Evolutionary conservation across 1,140 invertebrate genomes (phyloP).

Genomic region (Gonioctena quinquepunctata): DNA sequence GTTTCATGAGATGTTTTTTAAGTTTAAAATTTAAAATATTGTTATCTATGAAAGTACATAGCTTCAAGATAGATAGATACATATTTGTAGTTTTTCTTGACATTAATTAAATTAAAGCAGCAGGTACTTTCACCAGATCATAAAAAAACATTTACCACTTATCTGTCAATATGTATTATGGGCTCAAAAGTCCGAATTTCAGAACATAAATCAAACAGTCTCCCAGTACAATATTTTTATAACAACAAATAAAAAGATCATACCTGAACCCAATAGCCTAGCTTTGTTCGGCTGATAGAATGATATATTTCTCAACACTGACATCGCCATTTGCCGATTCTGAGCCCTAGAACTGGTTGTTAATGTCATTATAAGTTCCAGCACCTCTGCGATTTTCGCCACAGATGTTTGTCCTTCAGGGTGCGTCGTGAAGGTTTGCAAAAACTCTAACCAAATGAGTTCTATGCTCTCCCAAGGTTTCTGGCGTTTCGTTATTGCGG

Average conservation of each 20-base stretch:
- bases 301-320: conserved; percentile 52
- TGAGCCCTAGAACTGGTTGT: conserved; percentile 29
- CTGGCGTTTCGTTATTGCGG: conserved; percentile 54
- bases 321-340: conserved; percentile 44
- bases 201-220: not conserved
- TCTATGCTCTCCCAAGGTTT: conserved; percentile 54
- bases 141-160: not conserved
- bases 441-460: conserved; percentile 57
- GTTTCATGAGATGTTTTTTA: too few species aligned
- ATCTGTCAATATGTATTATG: not conserved
- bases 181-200: not conserved
- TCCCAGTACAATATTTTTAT: not conserved
- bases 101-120: too few species aligned
- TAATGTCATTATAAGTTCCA: conserved; percentile 46
- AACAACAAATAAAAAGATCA: conserved; percentile 17
- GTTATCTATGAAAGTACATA: too few species aligned
- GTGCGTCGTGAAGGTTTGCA: conserved; percentile 56
- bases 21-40: too few species aligned
- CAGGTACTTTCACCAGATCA: too few species aligned
- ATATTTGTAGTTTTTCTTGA: too few species aligned
- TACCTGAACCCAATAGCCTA: conserved; percentile 51
- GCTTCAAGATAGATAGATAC: too few species aligned
- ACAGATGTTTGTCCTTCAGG: conserved; percentile 51
- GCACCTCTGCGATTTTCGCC: conserved; percentile 42
- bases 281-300: conserved; percentile 53